Evolutionary conservation across 2,113 vertebrate genomes (phyloP), one percentile per base, ranked within the genome.

Genomic region (Cheilinus undulatus): DNA sequence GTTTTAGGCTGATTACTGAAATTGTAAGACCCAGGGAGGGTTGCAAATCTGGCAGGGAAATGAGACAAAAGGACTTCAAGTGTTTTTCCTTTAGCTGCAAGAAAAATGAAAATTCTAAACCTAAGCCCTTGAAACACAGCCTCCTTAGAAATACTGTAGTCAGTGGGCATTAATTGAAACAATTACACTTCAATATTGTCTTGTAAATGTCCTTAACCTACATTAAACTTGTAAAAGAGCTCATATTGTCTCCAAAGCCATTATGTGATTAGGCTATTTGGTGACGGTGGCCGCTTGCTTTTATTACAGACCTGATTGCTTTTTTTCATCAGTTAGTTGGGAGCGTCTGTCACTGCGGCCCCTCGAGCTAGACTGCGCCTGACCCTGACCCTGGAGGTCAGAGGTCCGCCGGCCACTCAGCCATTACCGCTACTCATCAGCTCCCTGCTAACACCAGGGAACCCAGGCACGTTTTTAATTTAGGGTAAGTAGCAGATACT

Each of bases 401-500:
- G 61, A 88, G 90, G 89, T 88, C 89, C 89, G 80, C 80, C 78
- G 81, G 82, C 83, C 91, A 78, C 69, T 87, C 69, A 32, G 48
- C 65, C 71, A 53, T 86, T 67, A 78, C 71, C 6, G 42, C 73
- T 17, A n/a, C 62, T 67, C 82, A 72, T 69, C 66, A 51, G 45
- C 27, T 45, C 9, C n/a, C 45, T 1, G 20, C 49, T 11, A 49
- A 19, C 54, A 24, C 0, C 43, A 19, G 50, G 46, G 6, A 34
- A 10, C 12, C 3, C 24, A 4, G 3, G 0, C n/a, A 17, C 26
- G 0, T 3, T 22, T 80, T 69, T 63, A 73, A 70, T 75, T 20
- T 40, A 2, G 24, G 5, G 53, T 60, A 20, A 74, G 65, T 59
- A 48, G n/a, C n/a, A n/a, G n/a, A n/a, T n/a, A n/a, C n/a, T n/a